These are phyloP conservation scores for Xenus cinereus DNA, from an alignment of 2,113 vertebrate genomes.

Conservation along the genomic window DNA sequence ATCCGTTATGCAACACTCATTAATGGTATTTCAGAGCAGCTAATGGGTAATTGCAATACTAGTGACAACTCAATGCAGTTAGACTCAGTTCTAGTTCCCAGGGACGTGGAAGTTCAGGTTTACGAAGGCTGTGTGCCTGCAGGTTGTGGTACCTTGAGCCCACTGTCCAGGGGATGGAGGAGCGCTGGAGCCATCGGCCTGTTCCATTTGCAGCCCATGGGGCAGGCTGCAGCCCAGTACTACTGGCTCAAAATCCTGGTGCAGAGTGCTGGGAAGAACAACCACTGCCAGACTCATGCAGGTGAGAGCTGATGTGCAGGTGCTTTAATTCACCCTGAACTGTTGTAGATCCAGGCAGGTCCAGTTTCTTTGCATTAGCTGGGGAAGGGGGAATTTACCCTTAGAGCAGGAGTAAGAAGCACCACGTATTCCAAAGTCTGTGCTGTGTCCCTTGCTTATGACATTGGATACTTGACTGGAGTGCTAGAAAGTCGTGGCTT, in stretches of 20 bases:
- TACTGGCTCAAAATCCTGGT: not conserved
- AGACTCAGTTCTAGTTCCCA: not conserved
- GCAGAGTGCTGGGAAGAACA: not conserved
- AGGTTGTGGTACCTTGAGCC: not conserved
- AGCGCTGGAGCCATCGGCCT: not conserved
- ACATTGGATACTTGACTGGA: not conserved
- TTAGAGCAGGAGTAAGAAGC: not conserved
- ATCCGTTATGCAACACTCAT: rapidly evolving
- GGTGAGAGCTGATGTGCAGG: not conserved
- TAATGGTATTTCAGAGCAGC: not conserved
- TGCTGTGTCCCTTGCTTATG: not conserved
- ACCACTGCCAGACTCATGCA: not conserved
- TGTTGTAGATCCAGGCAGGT: not conserved
- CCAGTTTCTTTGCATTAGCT: not conserved
- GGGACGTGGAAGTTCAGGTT: not conserved
- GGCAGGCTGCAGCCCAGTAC: not conserved
- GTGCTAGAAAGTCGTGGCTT: not conserved
- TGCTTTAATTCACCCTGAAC: not conserved
- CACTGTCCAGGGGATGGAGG: not conserved
- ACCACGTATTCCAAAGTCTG: rapidly evolving
- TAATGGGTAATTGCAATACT: not conserved
- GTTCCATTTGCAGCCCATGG: rapidly evolving
- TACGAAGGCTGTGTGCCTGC: not conserved
- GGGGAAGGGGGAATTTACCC: not conserved
- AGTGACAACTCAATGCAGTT: not conserved